These are phyloP conservation scores for Tetheella fluctuosa DNA, from an alignment of 2,888 invertebrate species.

Conservation along the genomic window DNA sequence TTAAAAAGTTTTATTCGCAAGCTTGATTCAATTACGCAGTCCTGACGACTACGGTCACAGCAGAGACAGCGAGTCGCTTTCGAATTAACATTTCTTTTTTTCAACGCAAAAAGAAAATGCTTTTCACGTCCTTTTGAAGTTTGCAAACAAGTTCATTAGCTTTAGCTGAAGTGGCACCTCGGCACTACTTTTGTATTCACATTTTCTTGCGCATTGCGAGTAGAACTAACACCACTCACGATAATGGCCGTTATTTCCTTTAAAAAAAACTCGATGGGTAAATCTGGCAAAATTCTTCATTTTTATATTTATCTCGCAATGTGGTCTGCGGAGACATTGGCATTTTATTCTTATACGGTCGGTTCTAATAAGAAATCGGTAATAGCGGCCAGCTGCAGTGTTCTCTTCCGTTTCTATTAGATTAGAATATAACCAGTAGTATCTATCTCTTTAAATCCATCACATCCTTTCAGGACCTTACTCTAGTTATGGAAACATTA, in stretches of 20 bases:
- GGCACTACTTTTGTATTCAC: slow-evolving; percentile 55
- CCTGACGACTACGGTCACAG: slow-evolving; percentile 19
- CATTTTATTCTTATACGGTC: slow-evolving; percentile 46
- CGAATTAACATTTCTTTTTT: slow-evolving; percentile 31
- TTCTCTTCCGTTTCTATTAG: slow-evolving; percentile 57
- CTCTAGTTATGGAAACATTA: background rate
- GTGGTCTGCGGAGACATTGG: slow-evolving; percentile 63
- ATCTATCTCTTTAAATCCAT: slow-evolving; percentile 28
- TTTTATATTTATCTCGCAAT: slow-evolving; percentile 44
- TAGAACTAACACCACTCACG: slow-evolving; percentile 62
- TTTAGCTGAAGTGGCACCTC: slow-evolving; percentile 69
- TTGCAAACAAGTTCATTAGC: slow-evolving; percentile 37
- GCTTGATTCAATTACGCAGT: slow-evolving; percentile 20
- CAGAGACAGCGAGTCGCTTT: slow-evolving; percentile 43
- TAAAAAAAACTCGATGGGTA: slow-evolving; percentile 57
- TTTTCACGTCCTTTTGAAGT: slow-evolving; percentile 24
- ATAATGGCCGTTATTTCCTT: slow-evolving; percentile 81
- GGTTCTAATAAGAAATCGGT: slow-evolving; percentile 54
- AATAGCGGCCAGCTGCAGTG: slow-evolving; percentile 74
- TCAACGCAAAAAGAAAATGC: slow-evolving; percentile 23
- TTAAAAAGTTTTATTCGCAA: slow-evolving; percentile 20
- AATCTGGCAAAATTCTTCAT: slow-evolving; percentile 79
- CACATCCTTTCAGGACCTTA: background rate
- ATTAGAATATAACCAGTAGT: slow-evolving; percentile 46
- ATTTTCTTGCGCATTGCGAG: slow-evolving; percentile 70